phyloP scores from a whole-genome alignment of 2,797 vertebrate genomes.

The Sylvia borin region DNA sequence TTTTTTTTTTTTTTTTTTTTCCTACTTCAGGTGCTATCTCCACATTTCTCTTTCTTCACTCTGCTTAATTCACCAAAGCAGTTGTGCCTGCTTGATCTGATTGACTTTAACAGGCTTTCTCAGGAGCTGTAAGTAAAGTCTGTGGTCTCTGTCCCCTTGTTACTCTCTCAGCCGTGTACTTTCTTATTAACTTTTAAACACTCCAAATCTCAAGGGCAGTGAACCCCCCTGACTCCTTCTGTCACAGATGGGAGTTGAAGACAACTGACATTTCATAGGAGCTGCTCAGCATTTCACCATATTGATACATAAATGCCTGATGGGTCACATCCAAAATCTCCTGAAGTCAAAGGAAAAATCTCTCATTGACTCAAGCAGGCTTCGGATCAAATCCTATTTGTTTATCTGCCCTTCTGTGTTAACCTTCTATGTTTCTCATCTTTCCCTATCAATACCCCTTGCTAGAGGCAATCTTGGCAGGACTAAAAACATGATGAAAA shows the following conservation, averaged over 20 bases:
- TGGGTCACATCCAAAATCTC: conserved; percentile 18
- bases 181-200: conserved; percentile 55
- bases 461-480: conserved; percentile 33
- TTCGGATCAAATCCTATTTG: conserved; percentile 57
- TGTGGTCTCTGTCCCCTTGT: neutral
- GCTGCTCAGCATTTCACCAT: neutral
- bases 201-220: neutral
- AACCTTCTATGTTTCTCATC: conserved; percentile 54
- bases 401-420: conserved; percentile 51
- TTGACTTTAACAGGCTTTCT: conserved; percentile 47
- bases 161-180: neutral
- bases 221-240: conserved; percentile 15
- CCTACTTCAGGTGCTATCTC: neutral
- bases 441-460: conserved; percentile 45
- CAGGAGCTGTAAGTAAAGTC: conserved; percentile 16
- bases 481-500: conserved; percentile 18
- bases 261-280: neutral
- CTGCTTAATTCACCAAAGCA: conserved; percentile 39
- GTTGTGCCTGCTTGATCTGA: conserved; percentile 24
- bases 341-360: conserved; percentile 42
- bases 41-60: neutral
- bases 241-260: neutral
- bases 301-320: neutral
- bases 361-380: conserved; percentile 22
- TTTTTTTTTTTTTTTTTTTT: neutral